Percentiles rank a stretch among this genome's conserved stretches.
Conservation (phyloP, 2,113 vertebrate genomes). For the Papio anubis region DNA sequence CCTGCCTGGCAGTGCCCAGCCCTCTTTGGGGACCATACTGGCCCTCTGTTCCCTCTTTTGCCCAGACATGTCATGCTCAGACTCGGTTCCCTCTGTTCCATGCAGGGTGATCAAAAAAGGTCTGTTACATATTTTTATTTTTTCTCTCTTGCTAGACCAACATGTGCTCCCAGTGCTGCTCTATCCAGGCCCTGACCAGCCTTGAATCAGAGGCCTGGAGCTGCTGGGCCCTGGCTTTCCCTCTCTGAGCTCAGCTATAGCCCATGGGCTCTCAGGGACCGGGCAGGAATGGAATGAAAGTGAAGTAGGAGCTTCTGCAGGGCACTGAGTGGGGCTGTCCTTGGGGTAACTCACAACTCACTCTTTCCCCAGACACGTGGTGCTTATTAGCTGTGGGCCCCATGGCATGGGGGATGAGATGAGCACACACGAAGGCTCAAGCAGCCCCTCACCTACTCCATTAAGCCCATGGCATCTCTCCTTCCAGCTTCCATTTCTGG, state of each 20-base stretch:
- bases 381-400: not conserved
- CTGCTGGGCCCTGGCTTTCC: not conserved
- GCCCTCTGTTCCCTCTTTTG: not conserved
- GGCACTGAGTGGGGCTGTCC: not conserved
- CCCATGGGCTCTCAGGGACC: not conserved
- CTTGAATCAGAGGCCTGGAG: too few species aligned
- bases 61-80: not conserved
- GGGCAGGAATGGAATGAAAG: not conserved
- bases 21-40: not conserved
- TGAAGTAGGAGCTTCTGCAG: not conserved
- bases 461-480: not conserved
- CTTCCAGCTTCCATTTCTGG: not conserved
- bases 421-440: rapidly evolving
- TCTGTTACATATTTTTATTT: not conserved
- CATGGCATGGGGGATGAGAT: not conserved
- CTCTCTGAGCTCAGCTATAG: not conserved
- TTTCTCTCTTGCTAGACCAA: not conserved
- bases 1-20: not conserved
- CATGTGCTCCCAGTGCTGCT: not conserved
- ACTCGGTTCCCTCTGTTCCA: not conserved
- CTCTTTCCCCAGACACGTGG: not conserved
- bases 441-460: not conserved
- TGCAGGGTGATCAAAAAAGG: not conserved
- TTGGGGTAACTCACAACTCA: not conserved
- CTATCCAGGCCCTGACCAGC: not conserved